Evolutionary conservation across 2,797 vertebrate genomes (phyloP), one percentile per base, ranked within the genome.

Genomic region (Labroides dimidiatus): DNA sequence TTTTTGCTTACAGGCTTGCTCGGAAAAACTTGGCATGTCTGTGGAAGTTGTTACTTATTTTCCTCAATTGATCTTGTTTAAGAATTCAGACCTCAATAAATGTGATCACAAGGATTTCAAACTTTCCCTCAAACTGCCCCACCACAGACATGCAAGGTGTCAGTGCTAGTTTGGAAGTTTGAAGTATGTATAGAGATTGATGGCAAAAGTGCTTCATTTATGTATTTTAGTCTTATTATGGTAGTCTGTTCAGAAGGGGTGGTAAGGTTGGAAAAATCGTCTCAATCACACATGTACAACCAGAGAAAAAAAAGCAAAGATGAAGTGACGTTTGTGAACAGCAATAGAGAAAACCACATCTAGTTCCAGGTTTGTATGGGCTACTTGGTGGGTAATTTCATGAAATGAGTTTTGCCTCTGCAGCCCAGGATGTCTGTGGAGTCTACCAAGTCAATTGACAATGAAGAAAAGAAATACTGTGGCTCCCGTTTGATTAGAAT

Each of bases 211-310:
- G 82, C 81, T 91, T 88, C 82, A 90, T 89, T 92, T 92, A 80
- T 91, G 86, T 87, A 64, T 88, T 91, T 88, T 81, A 75, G 82
- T 61, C 74, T 81, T 72, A 84, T 88, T 83, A 86, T 80, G 77
- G 81, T 64, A 75, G 72, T 72, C 68, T 58, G 55, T 90, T 90
- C 71, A 69, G 65, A 75, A 57, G 65, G 75, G 79, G 75, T 16
- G 77, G 87, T 63, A 87, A 90, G 80, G 78, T 68, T 92, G 92
- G 93, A 93, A 94, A 94, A 94, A 87, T 54, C 75, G 75, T 78
- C 84, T 92, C 89, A 92, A 84, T 87, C 80, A 82, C 74, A 87
- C 52, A 71, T 16, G 69, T 68, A 88, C 83, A 73, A 90, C 75
- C 77, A 88, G 75, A 42, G 55, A 30, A 72, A 84, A 80, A 51